A percentile compares a stretch with the other conserved stretches of the same genome.
Conservation (phyloP, 1,140 invertebrate genomes). For the Ctenoplectra terminalis region DNA sequence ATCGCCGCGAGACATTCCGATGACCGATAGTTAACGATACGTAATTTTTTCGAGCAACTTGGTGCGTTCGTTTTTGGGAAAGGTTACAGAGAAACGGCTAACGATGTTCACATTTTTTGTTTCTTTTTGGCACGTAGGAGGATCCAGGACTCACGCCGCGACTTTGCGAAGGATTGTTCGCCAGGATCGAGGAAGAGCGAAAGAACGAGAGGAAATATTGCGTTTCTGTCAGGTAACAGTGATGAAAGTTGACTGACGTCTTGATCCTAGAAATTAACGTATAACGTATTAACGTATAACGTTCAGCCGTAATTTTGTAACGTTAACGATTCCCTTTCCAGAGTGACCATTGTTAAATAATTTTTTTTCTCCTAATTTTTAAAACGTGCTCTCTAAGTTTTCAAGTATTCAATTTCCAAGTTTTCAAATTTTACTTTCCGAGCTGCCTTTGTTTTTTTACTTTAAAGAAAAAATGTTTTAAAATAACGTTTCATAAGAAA, state of each 20-base stretch:
- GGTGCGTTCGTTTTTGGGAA: background rate
- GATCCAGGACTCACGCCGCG: conserved; percentile 83
- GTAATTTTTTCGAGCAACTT: conserved; percentile 26
- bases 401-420: too few species aligned
- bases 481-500: background rate
- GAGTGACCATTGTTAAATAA: too few species aligned
- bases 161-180: conserved; percentile 81
- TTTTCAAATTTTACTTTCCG: too few species aligned
- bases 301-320: too few species aligned
- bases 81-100: background rate
- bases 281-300: too few species aligned
- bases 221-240: conserved; percentile 72
- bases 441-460: too few species aligned
- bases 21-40: conserved; percentile 37
- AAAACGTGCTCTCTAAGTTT: too few species aligned
- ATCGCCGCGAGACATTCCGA: conserved; percentile 22
- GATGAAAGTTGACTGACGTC: too few species aligned
- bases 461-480: background rate
- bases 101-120: background rate
- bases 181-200: conserved; percentile 70
- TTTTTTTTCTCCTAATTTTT: too few species aligned
- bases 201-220: conserved; percentile 56
- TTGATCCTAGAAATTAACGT: too few species aligned
- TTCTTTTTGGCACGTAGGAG: conserved; percentile 77
- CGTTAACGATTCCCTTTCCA: too few species aligned